phyloP scores from a whole-genome alignment of 2,888 invertebrate species.

The Apotomis turbidana region DNA sequence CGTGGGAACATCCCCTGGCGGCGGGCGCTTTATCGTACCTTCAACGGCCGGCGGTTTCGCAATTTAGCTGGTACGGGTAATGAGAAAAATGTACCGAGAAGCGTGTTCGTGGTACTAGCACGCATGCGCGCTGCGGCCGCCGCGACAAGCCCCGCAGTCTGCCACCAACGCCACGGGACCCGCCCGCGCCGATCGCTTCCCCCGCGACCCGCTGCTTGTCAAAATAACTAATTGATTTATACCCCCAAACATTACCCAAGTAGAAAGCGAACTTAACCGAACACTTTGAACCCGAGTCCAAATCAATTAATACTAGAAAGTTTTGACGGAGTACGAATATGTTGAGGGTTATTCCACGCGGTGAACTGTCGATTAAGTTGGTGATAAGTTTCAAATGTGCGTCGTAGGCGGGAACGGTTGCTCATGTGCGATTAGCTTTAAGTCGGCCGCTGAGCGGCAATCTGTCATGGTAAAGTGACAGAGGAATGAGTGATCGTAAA shows the following conservation, averaged over 20 bases:
- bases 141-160: constrained; percentile 63
- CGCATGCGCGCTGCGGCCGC: constrained; percentile 54
- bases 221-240: constrained; percentile 76
- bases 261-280: constrained; percentile 53
- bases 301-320: constrained; percentile 50
- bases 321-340: constrained; percentile 46
- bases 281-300: constrained; percentile 52
- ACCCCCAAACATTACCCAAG: constrained; percentile 57
- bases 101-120: constrained; percentile 56
- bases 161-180: constrained; percentile 55
- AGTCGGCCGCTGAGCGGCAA: constrained; percentile 48
- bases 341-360: constrained; percentile 33
- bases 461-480: constrained; percentile 66
- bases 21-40: constrained; percentile 64
- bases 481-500: constrained; percentile 71
- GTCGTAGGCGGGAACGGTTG: constrained; percentile 41
- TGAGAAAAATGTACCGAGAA: constrained; percentile 70
- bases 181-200: constrained; percentile 53
- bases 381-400: constrained; percentile 40
- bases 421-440: constrained; percentile 43
- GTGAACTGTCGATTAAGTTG: constrained; percentile 41
- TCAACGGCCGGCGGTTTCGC: constrained; percentile 72
- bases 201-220: constrained; percentile 60
- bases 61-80: constrained; percentile 74
- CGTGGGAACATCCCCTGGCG: constrained; percentile 62